phyloP scores from a whole-genome alignment of 2,113 vertebrate species.

The Microtus oregoni region DNA sequence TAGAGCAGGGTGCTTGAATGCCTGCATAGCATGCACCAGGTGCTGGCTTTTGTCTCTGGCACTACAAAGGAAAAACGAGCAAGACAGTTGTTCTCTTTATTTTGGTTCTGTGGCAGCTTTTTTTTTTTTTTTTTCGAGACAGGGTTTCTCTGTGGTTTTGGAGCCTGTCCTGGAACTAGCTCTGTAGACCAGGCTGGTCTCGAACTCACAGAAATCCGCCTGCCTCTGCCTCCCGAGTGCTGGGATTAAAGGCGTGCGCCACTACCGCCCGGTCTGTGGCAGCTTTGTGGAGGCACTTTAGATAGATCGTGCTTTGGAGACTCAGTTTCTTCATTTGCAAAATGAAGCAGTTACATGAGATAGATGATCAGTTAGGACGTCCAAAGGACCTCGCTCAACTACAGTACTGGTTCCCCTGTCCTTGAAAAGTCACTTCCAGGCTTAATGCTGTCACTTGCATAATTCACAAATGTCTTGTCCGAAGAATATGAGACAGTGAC shows the following conservation, averaged over 20 bases:
- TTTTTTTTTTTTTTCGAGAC: too few relatives aligned
- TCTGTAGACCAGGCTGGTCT: too few relatives aligned
- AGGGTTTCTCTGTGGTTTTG: too few relatives aligned
- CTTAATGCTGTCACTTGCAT: not conserved
- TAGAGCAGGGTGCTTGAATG: not conserved
- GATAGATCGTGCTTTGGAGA: not conserved
- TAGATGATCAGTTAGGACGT: not conserved
- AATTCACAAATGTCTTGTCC: not conserved
- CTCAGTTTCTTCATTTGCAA: constrained; percentile 44
- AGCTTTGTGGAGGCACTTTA: not conserved
- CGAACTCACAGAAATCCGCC: too few relatives aligned
- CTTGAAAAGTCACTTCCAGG: constrained; percentile 10
- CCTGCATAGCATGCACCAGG: not conserved
- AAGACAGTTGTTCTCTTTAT: not conserved
- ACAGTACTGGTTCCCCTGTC: not conserved
- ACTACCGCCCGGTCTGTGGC: not conserved
- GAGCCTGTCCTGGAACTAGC: too few relatives aligned
- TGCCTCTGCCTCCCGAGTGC: too few relatives aligned
- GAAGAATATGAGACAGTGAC: constrained; percentile 28
- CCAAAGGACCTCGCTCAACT: not conserved
- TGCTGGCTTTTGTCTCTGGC: not conserved
- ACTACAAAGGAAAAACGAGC: not conserved
- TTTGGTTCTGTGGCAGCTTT: constrained; percentile 11
- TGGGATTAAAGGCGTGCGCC: too few relatives aligned
- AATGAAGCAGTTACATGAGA: constrained; percentile 43